Percentiles rank a stretch among this genome's conserved stretches.
These are phyloP conservation scores for Prionace glauca DNA, from an alignment of 2,797 vertebrate genomes.

Conservation along the genomic window DNA sequence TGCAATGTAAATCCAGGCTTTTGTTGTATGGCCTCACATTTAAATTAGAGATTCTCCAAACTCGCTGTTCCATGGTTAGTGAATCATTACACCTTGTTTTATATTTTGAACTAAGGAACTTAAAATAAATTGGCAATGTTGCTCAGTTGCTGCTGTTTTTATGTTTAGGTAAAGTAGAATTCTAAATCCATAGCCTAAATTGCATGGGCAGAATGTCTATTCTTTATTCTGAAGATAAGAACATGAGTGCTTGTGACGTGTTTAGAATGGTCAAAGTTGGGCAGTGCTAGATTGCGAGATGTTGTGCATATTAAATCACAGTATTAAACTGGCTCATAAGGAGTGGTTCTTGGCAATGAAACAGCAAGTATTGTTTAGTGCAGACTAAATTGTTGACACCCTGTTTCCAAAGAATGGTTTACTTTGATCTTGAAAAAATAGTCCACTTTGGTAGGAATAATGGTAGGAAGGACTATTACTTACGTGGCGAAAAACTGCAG, in stretches of 20 bases:
- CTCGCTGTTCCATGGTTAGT: neutral
- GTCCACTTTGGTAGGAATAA: too few relatives aligned
- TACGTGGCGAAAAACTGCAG: too few relatives aligned
- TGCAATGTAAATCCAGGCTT: neutral
- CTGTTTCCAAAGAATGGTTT: neutral
- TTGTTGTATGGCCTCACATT: neutral
- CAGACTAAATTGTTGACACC: neutral
- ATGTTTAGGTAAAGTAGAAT: neutral
- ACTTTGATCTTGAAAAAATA: neutral
- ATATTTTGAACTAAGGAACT: neutral
- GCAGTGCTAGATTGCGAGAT: neutral
- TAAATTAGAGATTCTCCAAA: neutral
- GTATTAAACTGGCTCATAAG: neutral
- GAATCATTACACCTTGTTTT: neutral
- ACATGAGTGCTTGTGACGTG: neutral
- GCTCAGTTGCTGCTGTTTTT: neutral
- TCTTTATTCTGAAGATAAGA: neutral
- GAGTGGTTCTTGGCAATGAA: neutral
- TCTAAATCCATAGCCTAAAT: neutral
- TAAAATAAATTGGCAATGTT: neutral
- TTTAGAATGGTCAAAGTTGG: neutral
- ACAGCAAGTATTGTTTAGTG: neutral
- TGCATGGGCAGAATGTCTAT: neutral
- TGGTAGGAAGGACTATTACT: too few relatives aligned
- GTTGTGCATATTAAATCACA: neutral